These are phyloP conservation scores for Drosophila funebris DNA, from an alignment of 1,140 invertebrate genomes.

Conservation along the genomic window DNA sequence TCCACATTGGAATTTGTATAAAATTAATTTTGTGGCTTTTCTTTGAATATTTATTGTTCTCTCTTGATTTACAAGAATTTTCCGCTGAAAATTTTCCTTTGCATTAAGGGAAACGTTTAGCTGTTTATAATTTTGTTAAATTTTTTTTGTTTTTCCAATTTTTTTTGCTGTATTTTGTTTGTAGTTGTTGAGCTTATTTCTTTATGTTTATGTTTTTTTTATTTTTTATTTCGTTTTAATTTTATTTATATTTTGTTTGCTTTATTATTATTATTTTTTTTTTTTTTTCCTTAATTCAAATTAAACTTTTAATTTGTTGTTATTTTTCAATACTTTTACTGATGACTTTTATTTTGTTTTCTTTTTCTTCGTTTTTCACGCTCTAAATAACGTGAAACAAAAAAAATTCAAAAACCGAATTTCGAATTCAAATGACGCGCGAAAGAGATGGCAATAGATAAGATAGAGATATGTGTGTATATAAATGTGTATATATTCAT, in stretches of 20 bases:
- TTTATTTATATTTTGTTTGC: conserved; percentile 8
- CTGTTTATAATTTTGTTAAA: conserved; percentile 28
- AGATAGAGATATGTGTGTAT: not conserved
- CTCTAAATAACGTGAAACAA: conserved; percentile 33
- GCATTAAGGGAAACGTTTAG: conserved; percentile 22
- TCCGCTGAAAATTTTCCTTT: conserved; percentile 4
- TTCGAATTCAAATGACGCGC: conserved; percentile 9
- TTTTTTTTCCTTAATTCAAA: not conserved
- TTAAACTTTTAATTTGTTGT: not conserved
- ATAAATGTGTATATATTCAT: not conserved
- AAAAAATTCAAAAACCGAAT: conserved; percentile 7
- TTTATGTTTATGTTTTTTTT: conserved; percentile 1
- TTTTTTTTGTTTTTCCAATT: conserved; percentile 12
- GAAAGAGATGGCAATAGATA: not conserved
- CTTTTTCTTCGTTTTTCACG: conserved; percentile 20
- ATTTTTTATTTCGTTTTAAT: not conserved
- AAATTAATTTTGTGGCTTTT: not conserved
- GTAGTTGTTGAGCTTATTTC: not conserved
- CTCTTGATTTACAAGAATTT: conserved; percentile 26
- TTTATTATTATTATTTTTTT: not conserved
- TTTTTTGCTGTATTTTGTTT: conserved; percentile 3
- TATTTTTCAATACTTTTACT: not conserved
- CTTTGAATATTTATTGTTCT: conserved; percentile 14
- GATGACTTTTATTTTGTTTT: not conserved
- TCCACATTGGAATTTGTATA: conserved; percentile 19